phyloP scores from a whole-genome alignment of 2,797 vertebrate genomes.

The Pelobates cultripes region DNA sequence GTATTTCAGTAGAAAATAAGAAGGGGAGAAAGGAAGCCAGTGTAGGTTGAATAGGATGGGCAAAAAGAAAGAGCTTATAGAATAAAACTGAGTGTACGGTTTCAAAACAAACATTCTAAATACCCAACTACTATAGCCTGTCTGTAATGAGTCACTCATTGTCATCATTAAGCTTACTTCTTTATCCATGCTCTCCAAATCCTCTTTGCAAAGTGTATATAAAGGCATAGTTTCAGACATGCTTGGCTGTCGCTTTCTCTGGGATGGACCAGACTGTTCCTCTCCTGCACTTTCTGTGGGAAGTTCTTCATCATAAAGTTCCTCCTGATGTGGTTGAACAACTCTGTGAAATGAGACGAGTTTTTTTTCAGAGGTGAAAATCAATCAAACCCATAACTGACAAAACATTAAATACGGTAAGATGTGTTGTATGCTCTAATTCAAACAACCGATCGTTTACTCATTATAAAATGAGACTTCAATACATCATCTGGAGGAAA shows the following conservation, averaged over 20 bases:
- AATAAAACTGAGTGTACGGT: no score
- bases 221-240: constrained; percentile 96
- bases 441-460: background rate
- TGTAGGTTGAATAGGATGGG: no score
- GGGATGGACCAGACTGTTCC: constrained; percentile 85
- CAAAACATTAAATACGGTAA: constrained; percentile 2
- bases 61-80: no score
- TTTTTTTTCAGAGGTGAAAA: no score
- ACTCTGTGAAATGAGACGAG: constrained; percentile 77
- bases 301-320: constrained; percentile 71
- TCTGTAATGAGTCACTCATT: background rate
- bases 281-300: constrained; percentile 70
- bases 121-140: no score
- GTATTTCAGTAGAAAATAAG: no score
- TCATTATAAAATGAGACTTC: background rate
- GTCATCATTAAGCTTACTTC: constrained; percentile 80
- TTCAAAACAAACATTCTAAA: no score
- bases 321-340: constrained; percentile 75
- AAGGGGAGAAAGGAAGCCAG: no score
- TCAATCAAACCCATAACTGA: background rate
- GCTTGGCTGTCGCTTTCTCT: constrained; percentile 90
- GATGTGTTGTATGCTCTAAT: background rate
- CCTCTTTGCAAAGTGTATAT: constrained; percentile 95
- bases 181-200: constrained; percentile 97
- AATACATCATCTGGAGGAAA: background rate